phyloP scores from a whole-genome alignment of 1,140 invertebrate genomes.

The Drosophila orosa region DNA sequence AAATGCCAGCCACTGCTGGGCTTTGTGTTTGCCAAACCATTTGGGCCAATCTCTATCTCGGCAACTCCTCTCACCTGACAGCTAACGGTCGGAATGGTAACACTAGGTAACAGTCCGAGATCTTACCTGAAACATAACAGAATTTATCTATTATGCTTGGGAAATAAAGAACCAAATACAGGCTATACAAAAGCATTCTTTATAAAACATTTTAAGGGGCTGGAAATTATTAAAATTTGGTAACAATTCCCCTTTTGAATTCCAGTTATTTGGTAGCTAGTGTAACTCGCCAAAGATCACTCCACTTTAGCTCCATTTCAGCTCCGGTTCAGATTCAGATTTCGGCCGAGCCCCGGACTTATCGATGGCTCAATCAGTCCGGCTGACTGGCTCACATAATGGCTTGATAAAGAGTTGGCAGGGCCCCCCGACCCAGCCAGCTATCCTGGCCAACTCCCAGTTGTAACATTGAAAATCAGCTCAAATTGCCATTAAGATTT shows the following conservation, averaged over 20 bases:
- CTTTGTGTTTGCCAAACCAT: conserved; percentile 53
- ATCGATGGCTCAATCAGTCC: conserved; percentile 74
- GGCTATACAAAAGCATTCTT: no score
- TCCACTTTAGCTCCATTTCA: conserved; percentile 7
- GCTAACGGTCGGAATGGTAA: conserved; percentile 13
- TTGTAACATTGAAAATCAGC: conserved; percentile 83
- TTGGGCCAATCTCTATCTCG: conserved; percentile 14
- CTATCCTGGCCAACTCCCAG: conserved; percentile 66
- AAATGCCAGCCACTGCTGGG: conserved; percentile 41
- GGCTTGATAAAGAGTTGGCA: conserved; percentile 77
- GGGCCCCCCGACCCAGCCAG: neutral
- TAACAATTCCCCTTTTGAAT: no score
- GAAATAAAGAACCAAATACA: neutral
- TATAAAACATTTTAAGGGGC: neutral
- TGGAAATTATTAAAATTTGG: neutral
- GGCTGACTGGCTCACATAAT: conserved; percentile 63
- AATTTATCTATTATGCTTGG: neutral
- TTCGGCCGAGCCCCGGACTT: conserved; percentile 41
- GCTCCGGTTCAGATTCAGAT: conserved; percentile 1
- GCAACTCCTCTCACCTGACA: conserved; percentile 27
- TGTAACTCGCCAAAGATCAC: conserved; percentile 3
- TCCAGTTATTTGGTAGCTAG: neutral
- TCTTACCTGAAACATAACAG: neutral
- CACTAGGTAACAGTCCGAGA: conserved; percentile 5
- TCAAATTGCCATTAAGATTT: conserved; percentile 81